A percentile compares a stretch with the other conserved stretches of the same genome.
Evolutionary conservation across 2,797 vertebrate species (phyloP).

Genomic region (Muscicapa striata): DNA sequence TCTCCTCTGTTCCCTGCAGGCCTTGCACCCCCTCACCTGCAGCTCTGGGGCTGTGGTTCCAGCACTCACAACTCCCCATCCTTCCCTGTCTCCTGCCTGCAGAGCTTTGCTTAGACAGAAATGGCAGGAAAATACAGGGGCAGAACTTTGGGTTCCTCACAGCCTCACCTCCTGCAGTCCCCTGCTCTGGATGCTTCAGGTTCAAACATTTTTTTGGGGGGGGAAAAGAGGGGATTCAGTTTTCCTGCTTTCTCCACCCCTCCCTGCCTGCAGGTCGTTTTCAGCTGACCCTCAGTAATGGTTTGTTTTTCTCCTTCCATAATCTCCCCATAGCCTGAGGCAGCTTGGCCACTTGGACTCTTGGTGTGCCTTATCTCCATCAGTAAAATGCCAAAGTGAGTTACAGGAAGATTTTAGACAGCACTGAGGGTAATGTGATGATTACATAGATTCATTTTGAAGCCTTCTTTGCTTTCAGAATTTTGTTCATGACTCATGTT

Average conservation of each 20-base stretch:
- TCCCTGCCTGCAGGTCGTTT: not conserved
- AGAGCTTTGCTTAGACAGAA: no score
- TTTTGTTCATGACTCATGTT: constrained; percentile 24
- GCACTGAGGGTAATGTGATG: not conserved
- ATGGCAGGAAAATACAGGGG: not conserved
- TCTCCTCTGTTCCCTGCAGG: not conserved
- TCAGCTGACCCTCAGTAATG: not conserved
- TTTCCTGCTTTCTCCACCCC: not conserved
- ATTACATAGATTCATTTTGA: not conserved
- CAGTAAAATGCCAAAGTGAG: not conserved
- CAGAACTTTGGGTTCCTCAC: not conserved
- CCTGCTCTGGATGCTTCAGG: not conserved
- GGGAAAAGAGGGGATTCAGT: accelerated
- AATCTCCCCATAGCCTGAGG: not conserved
- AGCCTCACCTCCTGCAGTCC: not conserved
- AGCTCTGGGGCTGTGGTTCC: not conserved
- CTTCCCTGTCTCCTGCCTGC: not conserved
- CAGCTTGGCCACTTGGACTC: not conserved
- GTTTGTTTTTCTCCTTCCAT: not conserved
- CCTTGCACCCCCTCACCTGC: not conserved
- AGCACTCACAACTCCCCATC: accelerated
- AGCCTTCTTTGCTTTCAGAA: not conserved
- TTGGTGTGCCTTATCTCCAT: not conserved
- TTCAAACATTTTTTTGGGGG: not conserved
- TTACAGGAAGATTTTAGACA: not conserved